Evolutionary conservation across 2,113 vertebrate genomes (phyloP).

Genomic region (Caranx ignobilis): DNA sequence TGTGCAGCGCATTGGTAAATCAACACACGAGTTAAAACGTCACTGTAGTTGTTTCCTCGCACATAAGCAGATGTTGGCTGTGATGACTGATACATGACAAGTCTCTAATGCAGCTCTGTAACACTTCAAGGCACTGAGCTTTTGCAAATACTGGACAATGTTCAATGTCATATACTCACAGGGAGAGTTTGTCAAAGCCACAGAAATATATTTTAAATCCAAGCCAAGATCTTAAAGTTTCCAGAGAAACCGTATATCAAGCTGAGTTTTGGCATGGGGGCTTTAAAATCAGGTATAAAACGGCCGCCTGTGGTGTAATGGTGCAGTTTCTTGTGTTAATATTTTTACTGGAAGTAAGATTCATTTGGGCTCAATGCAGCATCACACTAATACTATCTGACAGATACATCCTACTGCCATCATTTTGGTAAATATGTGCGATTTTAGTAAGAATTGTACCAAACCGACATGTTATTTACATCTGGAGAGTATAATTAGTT

Average conservation of each 20-base stretch:
- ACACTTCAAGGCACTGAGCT: not conserved
- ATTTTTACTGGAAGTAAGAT: not conserved
- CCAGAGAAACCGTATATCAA: not conserved
- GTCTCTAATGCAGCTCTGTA: not conserved
- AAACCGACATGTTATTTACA: too few species aligned
- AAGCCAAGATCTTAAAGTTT: not conserved
- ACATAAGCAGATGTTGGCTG: conserved; percentile 1
- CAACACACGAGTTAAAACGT: not conserved
- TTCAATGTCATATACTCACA: not conserved
- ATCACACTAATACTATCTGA: too few species aligned
- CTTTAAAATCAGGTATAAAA: not conserved
- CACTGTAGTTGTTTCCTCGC: conserved; percentile 26
- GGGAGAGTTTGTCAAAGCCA: not conserved
- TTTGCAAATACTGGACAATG: not conserved
- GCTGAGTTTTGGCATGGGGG: not conserved
- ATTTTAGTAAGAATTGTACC: too few species aligned
- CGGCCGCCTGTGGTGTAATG: not conserved
- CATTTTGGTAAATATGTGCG: too few species aligned
- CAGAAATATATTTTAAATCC: not conserved
- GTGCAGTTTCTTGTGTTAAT: not conserved
- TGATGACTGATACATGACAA: conserved; percentile 11
- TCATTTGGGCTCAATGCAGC: not conserved
- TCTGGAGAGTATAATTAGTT: too few species aligned
- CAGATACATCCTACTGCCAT: too few species aligned
- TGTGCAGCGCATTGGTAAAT: conserved; percentile 53